Conservation (phyloP, 2,113 vertebrate species). For the Spheniscus mendiculus region DNA sequence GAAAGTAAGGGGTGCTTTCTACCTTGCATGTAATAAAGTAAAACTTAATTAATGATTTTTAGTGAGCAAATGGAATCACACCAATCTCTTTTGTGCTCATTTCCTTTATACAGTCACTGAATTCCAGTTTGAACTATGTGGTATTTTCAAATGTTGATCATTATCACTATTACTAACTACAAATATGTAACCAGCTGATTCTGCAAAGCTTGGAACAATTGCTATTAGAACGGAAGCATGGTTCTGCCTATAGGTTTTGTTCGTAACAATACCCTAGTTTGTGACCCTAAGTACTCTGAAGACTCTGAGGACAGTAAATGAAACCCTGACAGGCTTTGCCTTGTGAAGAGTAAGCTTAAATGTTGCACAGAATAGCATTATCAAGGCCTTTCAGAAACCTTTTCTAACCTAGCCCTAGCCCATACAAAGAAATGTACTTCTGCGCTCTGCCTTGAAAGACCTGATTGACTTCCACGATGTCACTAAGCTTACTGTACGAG, state of each 20-base stretch:
- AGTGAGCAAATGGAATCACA: neutral
- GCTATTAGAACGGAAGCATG: neutral
- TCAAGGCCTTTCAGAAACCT: slow-evolving; percentile 41
- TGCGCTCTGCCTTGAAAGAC: slow-evolving; percentile 52
- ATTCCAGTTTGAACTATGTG: neutral
- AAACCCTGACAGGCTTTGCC: neutral
- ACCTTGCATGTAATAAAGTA: neutral
- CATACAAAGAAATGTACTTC: slow-evolving; percentile 63
- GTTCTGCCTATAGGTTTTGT: neutral
- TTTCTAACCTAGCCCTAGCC: slow-evolving; percentile 42
- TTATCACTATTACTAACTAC: neutral
- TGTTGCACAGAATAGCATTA: slow-evolving; percentile 42
- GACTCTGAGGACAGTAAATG: neutral
- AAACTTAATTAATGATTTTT: neutral
- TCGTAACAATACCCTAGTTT: neutral
- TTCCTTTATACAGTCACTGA: neutral
- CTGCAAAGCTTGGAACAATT: neutral
- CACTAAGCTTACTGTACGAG: slow-evolving; percentile 57
- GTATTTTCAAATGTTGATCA: neutral
- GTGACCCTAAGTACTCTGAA: neutral
- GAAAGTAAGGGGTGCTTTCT: neutral
- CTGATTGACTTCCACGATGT: slow-evolving; percentile 76
- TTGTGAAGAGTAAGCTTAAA: slow-evolving; percentile 13
- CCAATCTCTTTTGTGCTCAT: neutral
- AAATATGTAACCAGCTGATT: neutral